These are phyloP conservation scores for Magallana gigas DNA, from an alignment of 1,140 invertebrate genomes.

Conservation along the genomic window DNA sequence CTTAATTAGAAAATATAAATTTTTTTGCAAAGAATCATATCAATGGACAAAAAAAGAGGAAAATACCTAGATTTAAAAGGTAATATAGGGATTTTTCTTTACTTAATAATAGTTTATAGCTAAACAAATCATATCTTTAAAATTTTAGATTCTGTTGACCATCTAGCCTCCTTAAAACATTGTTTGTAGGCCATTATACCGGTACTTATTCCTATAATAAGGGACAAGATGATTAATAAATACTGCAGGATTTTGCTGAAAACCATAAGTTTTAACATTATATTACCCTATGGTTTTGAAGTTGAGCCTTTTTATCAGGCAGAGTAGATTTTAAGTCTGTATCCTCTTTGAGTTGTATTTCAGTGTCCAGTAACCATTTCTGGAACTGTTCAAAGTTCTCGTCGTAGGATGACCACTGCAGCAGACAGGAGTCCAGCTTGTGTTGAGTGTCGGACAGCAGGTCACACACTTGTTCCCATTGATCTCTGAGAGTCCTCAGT, in stretches of 20 bases:
- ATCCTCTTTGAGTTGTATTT: conserved; percentile 93
- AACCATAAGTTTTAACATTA: not conserved
- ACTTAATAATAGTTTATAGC: too few species aligned
- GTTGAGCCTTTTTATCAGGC: conserved; percentile 95
- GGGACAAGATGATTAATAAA: too few species aligned
- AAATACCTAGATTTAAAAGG: too few species aligned
- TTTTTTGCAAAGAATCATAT: too few species aligned
- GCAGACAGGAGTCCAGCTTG: conserved; percentile 91
- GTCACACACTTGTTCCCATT: conserved; percentile 87
- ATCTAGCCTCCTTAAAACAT: too few species aligned
- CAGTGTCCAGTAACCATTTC: conserved; percentile 94
- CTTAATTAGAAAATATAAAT: too few species aligned
- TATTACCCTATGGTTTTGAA: conserved; percentile 93
- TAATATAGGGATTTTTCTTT: too few species aligned
- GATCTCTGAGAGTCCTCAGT: conserved; percentile 88
- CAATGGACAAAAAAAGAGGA: too few species aligned
- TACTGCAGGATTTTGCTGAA: not conserved
- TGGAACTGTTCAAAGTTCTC: conserved; percentile 88
- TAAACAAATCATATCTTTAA: too few species aligned
- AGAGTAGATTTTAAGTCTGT: conserved; percentile 93
- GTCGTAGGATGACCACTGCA: conserved; percentile 79
- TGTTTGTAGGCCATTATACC: too few species aligned
- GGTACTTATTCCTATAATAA: too few species aligned
- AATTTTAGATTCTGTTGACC: not conserved
- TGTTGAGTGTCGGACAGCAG: conserved; percentile 89